Base-by-base conservation (phyloP, 2,113 vertebrate genomes). In the Pedionomus torquatus region DNA sequence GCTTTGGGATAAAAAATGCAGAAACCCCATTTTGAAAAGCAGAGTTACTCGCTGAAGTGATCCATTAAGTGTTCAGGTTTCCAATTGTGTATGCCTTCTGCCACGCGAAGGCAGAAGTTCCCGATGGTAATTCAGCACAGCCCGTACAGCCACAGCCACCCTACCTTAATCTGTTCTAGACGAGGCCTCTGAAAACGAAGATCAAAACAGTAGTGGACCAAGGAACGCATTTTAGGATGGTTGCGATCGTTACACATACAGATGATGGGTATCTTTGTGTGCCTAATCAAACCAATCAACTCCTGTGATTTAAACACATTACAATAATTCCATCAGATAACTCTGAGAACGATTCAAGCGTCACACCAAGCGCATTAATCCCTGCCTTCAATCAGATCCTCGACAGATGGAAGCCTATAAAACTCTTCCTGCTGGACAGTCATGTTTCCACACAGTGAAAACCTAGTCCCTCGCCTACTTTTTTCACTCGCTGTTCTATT, bases 201-300 rank as follows among this genome's bases (percentile, higher is more conserved):
- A 94, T 99, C 99, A 16, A 99, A 98, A 90, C 99, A 99, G 96
- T 99, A 99, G 98, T 99, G 99, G 43, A 99, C 98, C 87, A 99
- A 95, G 20, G 99, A 99, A 37, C 99, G 98, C 48, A 99, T 99
- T 98, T 99, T 99, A 13, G 97, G 98, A 88, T 99, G 99, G 96
- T 99, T 99, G 33, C 99, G 98, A 68, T 99, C 99, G 25, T 99
- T 99, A 91, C 99, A 99, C 99, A 99, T 99, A 95, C 98, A 99
- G 97, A 99, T 99, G 92, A 99, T 99, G 78, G 99, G 99, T 52
- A 99, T 98, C 98, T 99, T 99, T 18, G 99, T 99, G 58, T 97
- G 98, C 66, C 98, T 99, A 76, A 99, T 99, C 93, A 99, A 97
- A 82, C 97, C 97, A 14, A 99, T 99, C 96, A 99, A 82, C 84